Evolutionary conservation across 1,140 invertebrate genomes (phyloP).

Genomic region (Fopius arisanus): DNA sequence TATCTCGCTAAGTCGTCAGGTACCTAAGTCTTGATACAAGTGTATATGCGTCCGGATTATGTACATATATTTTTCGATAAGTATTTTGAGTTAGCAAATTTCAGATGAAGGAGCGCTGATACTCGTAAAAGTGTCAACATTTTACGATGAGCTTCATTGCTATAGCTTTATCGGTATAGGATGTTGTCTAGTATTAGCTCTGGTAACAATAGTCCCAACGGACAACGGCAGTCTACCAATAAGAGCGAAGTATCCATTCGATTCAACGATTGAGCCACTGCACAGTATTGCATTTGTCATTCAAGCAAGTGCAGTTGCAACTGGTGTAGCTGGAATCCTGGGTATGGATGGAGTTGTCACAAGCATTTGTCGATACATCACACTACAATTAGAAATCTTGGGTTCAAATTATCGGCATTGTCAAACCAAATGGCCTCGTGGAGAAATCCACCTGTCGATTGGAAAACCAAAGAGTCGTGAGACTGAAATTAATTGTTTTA

Average conservation of each 20-base stretch:
- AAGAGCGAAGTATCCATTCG: slow-evolving; percentile 43
- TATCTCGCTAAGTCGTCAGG: slow-evolving; percentile 44
- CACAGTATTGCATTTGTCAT: slow-evolving; percentile 34
- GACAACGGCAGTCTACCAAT: slow-evolving; percentile 40
- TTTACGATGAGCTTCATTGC: slow-evolving; percentile 21
- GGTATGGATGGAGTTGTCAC: slow-evolving; percentile 34
- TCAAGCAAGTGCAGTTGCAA: slow-evolving; percentile 33
- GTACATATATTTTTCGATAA: too few species aligned
- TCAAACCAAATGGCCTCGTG: neutral
- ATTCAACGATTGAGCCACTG: slow-evolving; percentile 33
- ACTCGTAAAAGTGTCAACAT: slow-evolving; percentile 27
- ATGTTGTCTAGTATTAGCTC: slow-evolving; percentile 29
- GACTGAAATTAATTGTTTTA: slow-evolving; percentile 6
- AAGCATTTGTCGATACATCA: slow-evolving; percentile 26
- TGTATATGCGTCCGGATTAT: neutral
- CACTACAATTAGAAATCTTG: slow-evolving; percentile 34
- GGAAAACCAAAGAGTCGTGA: neutral
- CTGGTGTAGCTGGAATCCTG: slow-evolving; percentile 37
- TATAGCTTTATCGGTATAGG: slow-evolving; percentile 33
- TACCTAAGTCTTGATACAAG: slow-evolving; percentile 27
- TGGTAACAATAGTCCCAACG: slow-evolving; percentile 39
- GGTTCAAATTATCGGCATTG: slow-evolving; percentile 37
- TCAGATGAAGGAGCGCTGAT: neutral
- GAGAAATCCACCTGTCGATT: neutral
- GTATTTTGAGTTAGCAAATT: neutral